phyloP scores from a whole-genome alignment of 2,113 vertebrate genomes.

The Erythrocercus mccallii region DNA sequence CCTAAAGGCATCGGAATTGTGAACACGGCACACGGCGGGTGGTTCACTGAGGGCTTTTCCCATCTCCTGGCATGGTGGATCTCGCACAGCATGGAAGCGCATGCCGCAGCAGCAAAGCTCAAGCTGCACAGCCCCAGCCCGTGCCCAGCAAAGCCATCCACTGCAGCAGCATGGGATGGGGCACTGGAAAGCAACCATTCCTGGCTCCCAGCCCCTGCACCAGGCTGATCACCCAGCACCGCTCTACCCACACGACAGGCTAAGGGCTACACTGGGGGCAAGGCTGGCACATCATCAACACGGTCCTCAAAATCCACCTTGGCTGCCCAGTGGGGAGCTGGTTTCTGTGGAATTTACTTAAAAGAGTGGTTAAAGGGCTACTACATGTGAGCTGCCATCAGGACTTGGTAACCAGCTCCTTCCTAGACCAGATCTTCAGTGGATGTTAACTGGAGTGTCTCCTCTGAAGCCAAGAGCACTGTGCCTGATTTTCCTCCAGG shows the following conservation, averaged over 20 bases:
- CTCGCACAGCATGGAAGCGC: accelerated
- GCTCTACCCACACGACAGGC: background rate
- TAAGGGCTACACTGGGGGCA: background rate
- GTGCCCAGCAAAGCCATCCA: background rate
- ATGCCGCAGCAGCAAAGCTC: background rate
- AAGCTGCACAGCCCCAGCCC: background rate
- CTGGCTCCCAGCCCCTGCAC: background rate
- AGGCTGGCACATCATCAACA: background rate
- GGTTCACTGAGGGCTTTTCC: background rate
- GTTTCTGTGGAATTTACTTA: background rate
- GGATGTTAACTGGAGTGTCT: background rate
- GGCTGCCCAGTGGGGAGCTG: background rate
- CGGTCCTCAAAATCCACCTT: background rate
- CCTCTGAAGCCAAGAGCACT: background rate
- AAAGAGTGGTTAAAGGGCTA: background rate
- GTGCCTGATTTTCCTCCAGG: accelerated
- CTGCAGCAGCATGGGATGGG: background rate
- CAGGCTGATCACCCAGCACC: background rate
- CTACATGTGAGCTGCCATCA: background rate
- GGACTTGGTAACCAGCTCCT: background rate
- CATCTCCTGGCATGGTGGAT: accelerated
- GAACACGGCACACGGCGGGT: accelerated
- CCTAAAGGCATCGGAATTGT: background rate
- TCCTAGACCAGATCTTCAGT: background rate
- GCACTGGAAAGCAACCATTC: background rate